Conservation (phyloP, 2,113 vertebrate genomes). For the Carollia perspicillata region DNA sequence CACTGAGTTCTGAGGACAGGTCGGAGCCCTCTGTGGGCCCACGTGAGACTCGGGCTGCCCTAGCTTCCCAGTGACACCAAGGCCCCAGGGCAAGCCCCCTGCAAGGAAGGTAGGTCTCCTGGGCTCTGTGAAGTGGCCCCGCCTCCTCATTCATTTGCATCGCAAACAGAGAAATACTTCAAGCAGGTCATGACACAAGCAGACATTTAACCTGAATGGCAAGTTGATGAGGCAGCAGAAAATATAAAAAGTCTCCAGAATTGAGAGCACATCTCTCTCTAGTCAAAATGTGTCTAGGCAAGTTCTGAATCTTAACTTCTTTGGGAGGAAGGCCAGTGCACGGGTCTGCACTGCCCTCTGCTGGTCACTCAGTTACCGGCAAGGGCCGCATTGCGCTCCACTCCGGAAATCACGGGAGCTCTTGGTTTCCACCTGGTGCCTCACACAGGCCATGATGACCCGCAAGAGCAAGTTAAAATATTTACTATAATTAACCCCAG, state of each 20-base stretch:
- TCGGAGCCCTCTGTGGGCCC: not conserved
- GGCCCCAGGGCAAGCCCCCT: not conserved
- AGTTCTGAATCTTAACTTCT: not conserved
- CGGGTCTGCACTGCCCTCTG: slow-evolving; percentile 52
- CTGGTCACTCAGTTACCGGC: not conserved
- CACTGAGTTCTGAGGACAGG: not conserved
- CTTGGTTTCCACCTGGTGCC: slow-evolving; percentile 39
- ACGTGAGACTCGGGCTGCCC: not conserved
- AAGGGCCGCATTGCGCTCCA: fast-evolving
- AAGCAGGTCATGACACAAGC: not conserved
- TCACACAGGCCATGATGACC: slow-evolving; percentile 20
- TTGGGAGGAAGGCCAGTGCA: fast-evolving
- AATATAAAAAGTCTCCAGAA: not conserved
- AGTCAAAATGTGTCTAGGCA: no score
- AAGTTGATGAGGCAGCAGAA: not conserved
- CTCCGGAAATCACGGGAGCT: not conserved
- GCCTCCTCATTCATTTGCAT: not conserved
- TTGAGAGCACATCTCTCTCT: not conserved
- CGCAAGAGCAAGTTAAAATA: slow-evolving; percentile 13
- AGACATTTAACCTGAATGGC: not conserved
- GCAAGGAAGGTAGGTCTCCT: not conserved
- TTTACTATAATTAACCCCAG: slow-evolving; percentile 44
- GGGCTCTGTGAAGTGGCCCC: not conserved
- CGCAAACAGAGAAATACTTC: not conserved
- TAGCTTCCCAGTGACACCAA: not conserved